A percentile compares a stretch with the other conserved stretches of the same genome.
phyloP scores from a whole-genome alignment of 2,113 vertebrate species.

The Sapajus apella region DNA sequence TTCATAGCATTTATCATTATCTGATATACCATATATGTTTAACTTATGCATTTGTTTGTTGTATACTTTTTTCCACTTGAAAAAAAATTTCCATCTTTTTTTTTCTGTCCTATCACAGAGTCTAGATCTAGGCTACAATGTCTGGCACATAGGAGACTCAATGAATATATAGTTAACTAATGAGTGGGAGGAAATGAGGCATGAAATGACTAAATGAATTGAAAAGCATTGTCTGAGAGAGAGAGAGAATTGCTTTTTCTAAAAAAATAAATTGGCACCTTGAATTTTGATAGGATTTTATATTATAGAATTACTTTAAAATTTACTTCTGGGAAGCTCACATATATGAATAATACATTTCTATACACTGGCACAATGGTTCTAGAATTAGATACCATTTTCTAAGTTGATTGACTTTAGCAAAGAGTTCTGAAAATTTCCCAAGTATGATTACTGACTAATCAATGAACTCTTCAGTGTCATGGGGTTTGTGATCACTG shows the following conservation, averaged over 20 bases:
- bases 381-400: not conserved
- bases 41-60: not conserved
- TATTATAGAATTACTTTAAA: not conserved
- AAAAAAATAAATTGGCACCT: no score
- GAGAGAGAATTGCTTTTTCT: not conserved
- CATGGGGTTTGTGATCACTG: not conserved
- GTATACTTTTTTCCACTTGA: not conserved
- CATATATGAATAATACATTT: not conserved
- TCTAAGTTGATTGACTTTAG: not conserved
- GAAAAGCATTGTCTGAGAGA: not conserved
- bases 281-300: not conserved
- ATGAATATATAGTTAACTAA: not conserved
- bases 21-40: not conserved
- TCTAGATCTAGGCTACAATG: not conserved
- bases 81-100: not conserved
- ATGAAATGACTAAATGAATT: not conserved
- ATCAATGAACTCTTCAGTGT: not conserved
- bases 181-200: not conserved
- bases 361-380: not conserved
- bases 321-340: not conserved
- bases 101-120: not conserved
- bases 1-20: not conserved
- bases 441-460: not conserved
- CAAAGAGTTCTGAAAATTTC: not conserved
- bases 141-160: not conserved